Evolutionary conservation across 2,888 invertebrate genomes (phyloP).

Genomic region (Crocallis elinguaria): DNA sequence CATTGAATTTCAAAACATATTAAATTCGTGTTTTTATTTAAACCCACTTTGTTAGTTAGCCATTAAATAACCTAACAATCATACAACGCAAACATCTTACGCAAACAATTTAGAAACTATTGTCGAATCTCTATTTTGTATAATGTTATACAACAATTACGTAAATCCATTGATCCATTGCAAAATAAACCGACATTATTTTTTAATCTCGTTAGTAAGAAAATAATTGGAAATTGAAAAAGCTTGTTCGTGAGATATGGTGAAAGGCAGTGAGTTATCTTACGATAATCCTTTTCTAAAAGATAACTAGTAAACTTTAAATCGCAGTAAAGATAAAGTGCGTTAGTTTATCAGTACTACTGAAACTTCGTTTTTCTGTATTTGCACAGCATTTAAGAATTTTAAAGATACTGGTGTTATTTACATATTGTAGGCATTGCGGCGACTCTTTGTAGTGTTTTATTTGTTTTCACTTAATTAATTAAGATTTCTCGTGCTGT

Average conservation of each 20-base stretch:
- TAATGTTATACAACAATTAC: not conserved
- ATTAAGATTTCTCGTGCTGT: not conserved
- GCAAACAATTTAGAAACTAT: slow-evolving; percentile 4
- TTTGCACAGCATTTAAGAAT: slow-evolving; percentile 21
- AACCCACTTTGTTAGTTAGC: not conserved
- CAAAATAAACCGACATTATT: not conserved
- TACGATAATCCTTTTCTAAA: slow-evolving; percentile 27
- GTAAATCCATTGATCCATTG: not conserved
- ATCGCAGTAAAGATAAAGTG: slow-evolving; percentile 27
- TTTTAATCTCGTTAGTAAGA: not conserved
- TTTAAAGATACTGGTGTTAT: slow-evolving; percentile 15
- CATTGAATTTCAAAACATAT: too few relatives aligned
- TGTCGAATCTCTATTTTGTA: slow-evolving; percentile 11
- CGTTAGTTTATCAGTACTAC: slow-evolving; percentile 15
- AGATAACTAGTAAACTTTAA: slow-evolving; percentile 33
- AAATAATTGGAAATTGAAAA: slow-evolving; percentile 33
- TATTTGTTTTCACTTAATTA: slow-evolving; percentile 4
- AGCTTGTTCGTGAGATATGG: slow-evolving; percentile 39
- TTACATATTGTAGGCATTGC: slow-evolving; percentile 20
- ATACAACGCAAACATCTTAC: not conserved
- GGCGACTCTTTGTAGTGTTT: slow-evolving; percentile 20
- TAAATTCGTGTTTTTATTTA: slow-evolving; percentile 1
- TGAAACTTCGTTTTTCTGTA: slow-evolving; percentile 21
- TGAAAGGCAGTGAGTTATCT: slow-evolving; percentile 28
- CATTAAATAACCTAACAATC: not conserved